A percentile compares a stretch with the other conserved stretches of the same genome.
Evolutionary conservation across 2,113 vertebrate species (phyloP).

Genomic region (Mesocricetus auratus): DNA sequence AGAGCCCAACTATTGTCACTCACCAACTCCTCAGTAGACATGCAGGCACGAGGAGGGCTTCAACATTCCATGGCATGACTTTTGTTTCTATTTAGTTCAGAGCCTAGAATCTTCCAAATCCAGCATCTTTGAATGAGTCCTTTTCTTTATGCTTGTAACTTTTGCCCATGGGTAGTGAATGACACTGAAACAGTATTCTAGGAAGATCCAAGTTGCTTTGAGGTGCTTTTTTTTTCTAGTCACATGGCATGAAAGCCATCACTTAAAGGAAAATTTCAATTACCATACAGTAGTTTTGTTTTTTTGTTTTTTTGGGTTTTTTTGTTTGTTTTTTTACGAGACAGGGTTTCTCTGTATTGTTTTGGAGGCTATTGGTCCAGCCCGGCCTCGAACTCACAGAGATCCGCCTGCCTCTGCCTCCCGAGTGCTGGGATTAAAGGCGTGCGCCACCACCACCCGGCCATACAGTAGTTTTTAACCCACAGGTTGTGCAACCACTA

Average conservation of each 20-base stretch:
- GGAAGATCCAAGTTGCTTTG: background rate
- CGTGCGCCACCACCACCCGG: too few species aligned
- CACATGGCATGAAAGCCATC: background rate
- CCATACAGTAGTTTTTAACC: too few species aligned
- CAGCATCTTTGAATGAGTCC: background rate
- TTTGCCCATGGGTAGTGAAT: background rate
- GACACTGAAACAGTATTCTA: background rate
- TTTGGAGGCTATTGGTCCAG: too few species aligned
- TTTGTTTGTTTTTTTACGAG: too few species aligned
- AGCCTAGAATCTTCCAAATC: slow-evolving; percentile 10
- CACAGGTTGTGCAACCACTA: background rate
- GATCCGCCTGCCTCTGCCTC: too few species aligned
- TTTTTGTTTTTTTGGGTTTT: too few species aligned
- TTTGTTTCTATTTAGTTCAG: background rate
- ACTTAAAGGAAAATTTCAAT: slow-evolving; percentile 44
- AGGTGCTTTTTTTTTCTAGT: slow-evolving; percentile 1
- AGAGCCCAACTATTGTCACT: background rate
- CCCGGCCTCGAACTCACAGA: too few species aligned
- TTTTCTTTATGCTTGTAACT: slow-evolving; percentile 7
- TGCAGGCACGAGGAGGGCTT: background rate
- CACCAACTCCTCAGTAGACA: background rate
- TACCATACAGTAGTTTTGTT: background rate
- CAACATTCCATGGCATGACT: background rate
- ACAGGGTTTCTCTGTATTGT: too few species aligned
- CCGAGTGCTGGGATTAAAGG: too few species aligned